Base-by-base conservation (phyloP, 2,113 vertebrate genomes). In the Polypterus senegalus region DNA sequence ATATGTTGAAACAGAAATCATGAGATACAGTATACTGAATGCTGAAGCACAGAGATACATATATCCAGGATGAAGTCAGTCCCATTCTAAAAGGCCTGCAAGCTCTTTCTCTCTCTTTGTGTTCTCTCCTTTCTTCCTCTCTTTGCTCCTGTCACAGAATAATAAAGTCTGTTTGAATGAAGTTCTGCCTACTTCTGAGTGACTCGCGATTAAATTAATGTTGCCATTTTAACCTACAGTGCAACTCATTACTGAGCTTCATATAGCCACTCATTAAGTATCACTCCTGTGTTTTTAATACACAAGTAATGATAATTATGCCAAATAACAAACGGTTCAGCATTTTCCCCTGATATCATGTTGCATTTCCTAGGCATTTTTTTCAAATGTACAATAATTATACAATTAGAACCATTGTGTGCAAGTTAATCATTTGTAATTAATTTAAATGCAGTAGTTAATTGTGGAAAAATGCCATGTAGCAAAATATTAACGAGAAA, bases 41-140 rank as follows among this genome's bases (percentile, higher is more conserved):
- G 27, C 27, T 27, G 27, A 27, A 27, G 27, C 27, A 27, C 27
- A 27, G 27, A 27, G 27, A 27, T 27, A 27, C 27, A 27, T 27
- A 27, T 27, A 27, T 27, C 27, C 27, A 27, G 27, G 27, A 27
- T 27, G 27, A 27, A 27, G 27, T 27, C 27, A 27, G 27, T 27
- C 27, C 27, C 27, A 27, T 27, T 27, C 27, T 27, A 27, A 27
- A 27, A 27, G 27, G 27, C 1, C 27, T 27, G 74, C 71, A 60
- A 46, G 57, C 54, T 65, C 45, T 66, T 62, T 67, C 63, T 67
- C 62, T 51, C 63, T 47, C 27, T 51, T 53, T 47, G n/a, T 9
- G 44, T 58, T 9, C n/a, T 57, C 48, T 49, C 58, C 47, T 46
- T 8, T 59, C 44, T 46, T n/a, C 48, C 58, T 59, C 44, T 59